phyloP scores from a whole-genome alignment of 2,113 vertebrate species.

The Dissostichus mawsoni region DNA sequence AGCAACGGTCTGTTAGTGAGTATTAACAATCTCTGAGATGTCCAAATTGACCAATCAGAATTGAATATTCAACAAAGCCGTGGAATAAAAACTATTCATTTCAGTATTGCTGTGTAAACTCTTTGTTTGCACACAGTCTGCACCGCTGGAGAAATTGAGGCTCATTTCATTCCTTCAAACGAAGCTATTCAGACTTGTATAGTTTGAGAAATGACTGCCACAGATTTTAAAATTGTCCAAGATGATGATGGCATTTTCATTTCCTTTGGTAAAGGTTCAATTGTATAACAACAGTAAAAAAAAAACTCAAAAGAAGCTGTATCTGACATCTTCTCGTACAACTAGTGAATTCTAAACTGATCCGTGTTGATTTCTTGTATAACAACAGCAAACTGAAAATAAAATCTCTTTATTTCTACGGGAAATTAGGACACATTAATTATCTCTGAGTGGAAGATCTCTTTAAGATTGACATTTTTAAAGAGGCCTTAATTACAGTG shows the following conservation, averaged over 20 bases:
- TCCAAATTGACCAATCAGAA: too few species aligned
- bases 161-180: background rate
- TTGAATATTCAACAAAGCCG: too few species aligned
- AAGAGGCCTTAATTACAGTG: conserved; percentile 33
- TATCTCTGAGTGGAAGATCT: conserved; percentile 21
- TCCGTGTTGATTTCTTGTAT: background rate
- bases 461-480: conserved; percentile 23
- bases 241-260: background rate
- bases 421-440: conserved; percentile 30
- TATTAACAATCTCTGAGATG: too few species aligned
- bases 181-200: background rate
- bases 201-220: background rate
- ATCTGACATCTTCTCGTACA: background rate
- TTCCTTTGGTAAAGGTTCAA: background rate
- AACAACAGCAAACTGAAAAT: too few species aligned
- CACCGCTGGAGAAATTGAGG: background rate
- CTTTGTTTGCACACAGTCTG: background rate
- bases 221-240: background rate
- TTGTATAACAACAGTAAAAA: background rate
- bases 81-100: too few species aligned
- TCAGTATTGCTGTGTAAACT: too few species aligned
- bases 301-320: background rate
- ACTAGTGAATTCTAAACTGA: background rate
- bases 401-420: too few species aligned
- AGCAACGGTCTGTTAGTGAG: too few species aligned